Conservation (phyloP, 2,888 invertebrate genomes). For the Listrodromus nycthemerus region DNA sequence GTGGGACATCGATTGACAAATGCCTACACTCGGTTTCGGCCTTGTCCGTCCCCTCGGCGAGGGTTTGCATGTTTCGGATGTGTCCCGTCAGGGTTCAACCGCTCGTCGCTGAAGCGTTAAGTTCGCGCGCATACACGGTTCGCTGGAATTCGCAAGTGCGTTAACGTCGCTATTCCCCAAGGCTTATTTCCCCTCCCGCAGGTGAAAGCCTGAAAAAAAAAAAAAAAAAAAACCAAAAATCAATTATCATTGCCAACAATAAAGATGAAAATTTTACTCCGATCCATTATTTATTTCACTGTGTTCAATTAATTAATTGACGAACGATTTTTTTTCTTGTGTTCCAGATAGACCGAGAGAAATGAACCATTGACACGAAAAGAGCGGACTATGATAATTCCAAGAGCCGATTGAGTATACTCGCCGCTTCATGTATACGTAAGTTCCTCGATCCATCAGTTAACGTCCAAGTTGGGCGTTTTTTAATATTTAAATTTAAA, state of each 20-base stretch:
- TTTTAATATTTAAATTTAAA: neutral
- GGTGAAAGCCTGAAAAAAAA: neutral
- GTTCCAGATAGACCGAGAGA: conserved; percentile 75
- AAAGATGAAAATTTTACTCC: neutral
- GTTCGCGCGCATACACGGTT: neutral
- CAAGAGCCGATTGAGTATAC: conserved; percentile 83
- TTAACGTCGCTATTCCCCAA: neutral
- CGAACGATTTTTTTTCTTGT: conserved; percentile 48
- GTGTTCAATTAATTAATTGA: neutral
- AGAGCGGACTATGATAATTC: conserved; percentile 82
- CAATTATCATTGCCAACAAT: neutral
- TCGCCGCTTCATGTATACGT: conserved; percentile 84
- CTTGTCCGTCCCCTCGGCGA: neutral
- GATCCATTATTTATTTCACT: neutral
- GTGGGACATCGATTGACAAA: conserved; percentile 45
- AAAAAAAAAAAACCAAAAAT: neutral
- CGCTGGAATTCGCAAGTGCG: neutral
- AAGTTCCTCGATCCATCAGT: conserved; percentile 70
- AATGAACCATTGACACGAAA: conserved; percentile 77
- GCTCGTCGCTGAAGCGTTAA: conserved; percentile 10
- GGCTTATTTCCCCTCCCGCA: neutral
- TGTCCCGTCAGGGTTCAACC: neutral
- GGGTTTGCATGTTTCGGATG: conserved; percentile 3
- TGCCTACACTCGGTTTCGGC: conserved; percentile 1
- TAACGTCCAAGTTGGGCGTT: neutral